phyloP scores from a whole-genome alignment of 2,888 invertebrate species.

The Amaurobius ferox region DNA sequence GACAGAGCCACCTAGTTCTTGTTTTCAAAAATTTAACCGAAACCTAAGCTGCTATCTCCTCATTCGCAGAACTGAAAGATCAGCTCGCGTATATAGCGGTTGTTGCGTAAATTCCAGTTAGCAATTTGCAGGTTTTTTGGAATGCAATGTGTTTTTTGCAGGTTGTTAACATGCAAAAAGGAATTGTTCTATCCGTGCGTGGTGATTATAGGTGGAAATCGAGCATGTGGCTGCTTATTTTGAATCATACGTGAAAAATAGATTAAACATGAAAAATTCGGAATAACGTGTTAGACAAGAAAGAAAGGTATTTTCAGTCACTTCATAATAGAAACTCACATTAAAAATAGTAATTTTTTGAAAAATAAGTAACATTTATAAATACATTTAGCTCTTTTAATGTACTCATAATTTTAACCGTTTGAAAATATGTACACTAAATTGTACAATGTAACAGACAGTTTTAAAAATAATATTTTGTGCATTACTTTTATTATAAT shows the following conservation, averaged over 20 bases:
- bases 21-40: conserved; percentile 56
- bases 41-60: conserved; percentile 37
- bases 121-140: not conserved
- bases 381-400: no score
- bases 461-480: no score
- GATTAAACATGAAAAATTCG: not conserved
- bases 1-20: conserved; percentile 35
- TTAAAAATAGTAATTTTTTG: no score
- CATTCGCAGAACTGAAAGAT: not conserved
- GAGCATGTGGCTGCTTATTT: not conserved
- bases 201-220: not conserved
- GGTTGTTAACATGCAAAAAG: not conserved
- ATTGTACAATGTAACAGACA: no score
- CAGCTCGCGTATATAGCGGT: not conserved
- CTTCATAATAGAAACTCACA: no score
- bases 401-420: no score
- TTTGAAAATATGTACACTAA: no score
- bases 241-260: not conserved
- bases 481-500: no score
- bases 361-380: no score
- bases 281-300: no score
- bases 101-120: not conserved
- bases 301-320: no score
- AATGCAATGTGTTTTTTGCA: not conserved
- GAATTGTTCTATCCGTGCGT: not conserved